phyloP scores from a whole-genome alignment of 1,140 invertebrate genomes.

The Cotesia typhae region DNA sequence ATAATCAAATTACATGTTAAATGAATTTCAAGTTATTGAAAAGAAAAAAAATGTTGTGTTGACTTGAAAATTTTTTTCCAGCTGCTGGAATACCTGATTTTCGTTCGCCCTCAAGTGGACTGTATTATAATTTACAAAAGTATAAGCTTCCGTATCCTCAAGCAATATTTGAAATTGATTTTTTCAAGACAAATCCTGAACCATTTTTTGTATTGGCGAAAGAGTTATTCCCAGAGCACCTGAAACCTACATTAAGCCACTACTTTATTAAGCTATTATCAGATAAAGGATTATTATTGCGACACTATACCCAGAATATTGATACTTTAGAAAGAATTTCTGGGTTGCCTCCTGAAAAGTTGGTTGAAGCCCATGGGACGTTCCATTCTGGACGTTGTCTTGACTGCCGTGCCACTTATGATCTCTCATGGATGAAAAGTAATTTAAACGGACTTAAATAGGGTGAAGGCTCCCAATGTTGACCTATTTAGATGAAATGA shows the following conservation, averaged over 20 bases:
- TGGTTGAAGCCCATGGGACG: constrained; percentile 94
- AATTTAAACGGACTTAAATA: constrained; percentile 29
- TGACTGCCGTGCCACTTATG: constrained; percentile 77
- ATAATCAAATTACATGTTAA: constrained; percentile 7
- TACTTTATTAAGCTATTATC: constrained; percentile 84
- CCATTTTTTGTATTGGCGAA: constrained; percentile 89
- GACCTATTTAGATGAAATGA: too few relatives aligned
- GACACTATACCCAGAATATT: constrained; percentile 94
- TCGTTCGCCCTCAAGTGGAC: constrained; percentile 87
- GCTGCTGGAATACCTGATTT: constrained; percentile 96
- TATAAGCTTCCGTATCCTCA: constrained; percentile 93
- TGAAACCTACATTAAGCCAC: constrained; percentile 84
- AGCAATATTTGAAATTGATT: constrained; percentile 93
- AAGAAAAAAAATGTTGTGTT: constrained; percentile 1
- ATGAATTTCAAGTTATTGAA: background rate
- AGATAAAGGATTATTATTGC: constrained; percentile 80
- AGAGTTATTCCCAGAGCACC: constrained; percentile 83
- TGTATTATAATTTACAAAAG: constrained; percentile 92
- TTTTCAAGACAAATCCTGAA: constrained; percentile 81
- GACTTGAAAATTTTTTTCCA: constrained; percentile 52
- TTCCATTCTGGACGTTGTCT: constrained; percentile 90
- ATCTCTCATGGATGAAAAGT: constrained; percentile 86
- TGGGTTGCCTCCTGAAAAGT: constrained; percentile 83
- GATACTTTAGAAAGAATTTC: constrained; percentile 90
- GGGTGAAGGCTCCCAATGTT: too few relatives aligned